Base-by-base conservation (phyloP, 2,797 vertebrate species). In the Sebastes paucispinis region DNA sequence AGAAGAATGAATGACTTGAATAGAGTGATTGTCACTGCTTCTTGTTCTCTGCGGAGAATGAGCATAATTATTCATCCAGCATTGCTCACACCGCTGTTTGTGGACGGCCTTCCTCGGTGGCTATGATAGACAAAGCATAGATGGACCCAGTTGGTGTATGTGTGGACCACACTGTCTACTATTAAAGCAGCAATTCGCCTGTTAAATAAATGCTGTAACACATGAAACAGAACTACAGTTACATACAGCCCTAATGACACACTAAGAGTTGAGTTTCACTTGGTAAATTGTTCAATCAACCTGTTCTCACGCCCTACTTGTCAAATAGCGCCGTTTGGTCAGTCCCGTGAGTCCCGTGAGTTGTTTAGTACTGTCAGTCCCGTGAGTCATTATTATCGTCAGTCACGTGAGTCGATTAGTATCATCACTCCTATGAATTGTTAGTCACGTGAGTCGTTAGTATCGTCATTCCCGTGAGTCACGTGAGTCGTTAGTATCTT, bases 1-100 rank as follows among this genome's bases (percentile, higher is more conserved):
- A 77, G 54, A 69, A 60, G 58, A 62, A 29, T 14, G 8, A 29
- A 36, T 2, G 22, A 3, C 18, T 54, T 47, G 8, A 71, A 67
- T n/a, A 25, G 12, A 69, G 73, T 47, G 59, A 75, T 50, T 66
- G 43, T 24, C 57, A 13, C n/a, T 76, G 63, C 32, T 9, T 74
- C 69, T 50, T 11, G n/a, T 67, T 65, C 18, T 71, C 60, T 73
- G 34, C 6, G 25, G 55, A 22, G 18, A 58, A 75, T 27, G 31
- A 31, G 8, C 52, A 39, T 65, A 69, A 79, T 74, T 74, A 85
- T 81, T 76, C 58, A 34, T 31, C 31, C 18, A 32, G 9, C 43
- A 36, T 76, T 63, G 32, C 18, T 24, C 47, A 47, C 8, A 1
- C 47, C 60, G 31, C 67, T 62, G 43, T 67, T 64, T 76, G 36